These are phyloP conservation scores for Spodoptera exigua DNA, from an alignment of 2,888 invertebrate genomes.

Conservation along the genomic window DNA sequence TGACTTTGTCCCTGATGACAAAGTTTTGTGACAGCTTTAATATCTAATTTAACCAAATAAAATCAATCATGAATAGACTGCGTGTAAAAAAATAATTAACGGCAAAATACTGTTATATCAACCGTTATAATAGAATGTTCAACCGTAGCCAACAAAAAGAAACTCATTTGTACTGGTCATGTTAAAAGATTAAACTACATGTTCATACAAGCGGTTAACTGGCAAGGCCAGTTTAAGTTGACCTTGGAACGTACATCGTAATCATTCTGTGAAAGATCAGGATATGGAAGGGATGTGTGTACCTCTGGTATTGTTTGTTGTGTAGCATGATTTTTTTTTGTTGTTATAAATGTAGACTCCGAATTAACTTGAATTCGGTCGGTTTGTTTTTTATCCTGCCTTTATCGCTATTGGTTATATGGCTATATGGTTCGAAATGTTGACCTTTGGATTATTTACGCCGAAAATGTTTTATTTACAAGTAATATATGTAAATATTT, in stretches of 20 bases:
- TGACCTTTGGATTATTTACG: background rate
- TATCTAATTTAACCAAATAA: too few relatives aligned
- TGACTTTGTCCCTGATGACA: too few relatives aligned
- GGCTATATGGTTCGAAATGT: constrained; percentile 9
- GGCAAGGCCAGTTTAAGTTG: too few relatives aligned
- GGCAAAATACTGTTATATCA: constrained; percentile 38
- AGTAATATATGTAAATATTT: background rate
- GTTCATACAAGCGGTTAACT: constrained; percentile 16
- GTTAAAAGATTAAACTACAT: constrained; percentile 68
- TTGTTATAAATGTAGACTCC: constrained; percentile 29
- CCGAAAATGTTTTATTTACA: background rate
- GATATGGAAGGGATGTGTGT: too few relatives aligned
- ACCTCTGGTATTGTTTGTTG: too few relatives aligned
- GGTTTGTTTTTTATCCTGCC: constrained; percentile 25
- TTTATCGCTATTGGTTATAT: constrained; percentile 7
- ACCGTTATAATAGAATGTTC: constrained; percentile 70
- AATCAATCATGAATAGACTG: constrained; percentile 13
- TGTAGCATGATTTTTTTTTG: constrained; percentile 13
- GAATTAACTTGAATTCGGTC: constrained; percentile 48
- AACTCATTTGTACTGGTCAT: constrained; percentile 68
- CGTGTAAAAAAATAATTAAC: constrained; percentile 22
- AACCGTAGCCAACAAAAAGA: constrained; percentile 69
- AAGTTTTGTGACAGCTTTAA: too few relatives aligned
- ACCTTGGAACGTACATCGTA: too few relatives aligned
- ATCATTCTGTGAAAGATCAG: too few relatives aligned